These are phyloP conservation scores for Patella ulyssiponensis DNA, from an alignment of 2,888 invertebrate genomes.

Conservation along the genomic window DNA sequence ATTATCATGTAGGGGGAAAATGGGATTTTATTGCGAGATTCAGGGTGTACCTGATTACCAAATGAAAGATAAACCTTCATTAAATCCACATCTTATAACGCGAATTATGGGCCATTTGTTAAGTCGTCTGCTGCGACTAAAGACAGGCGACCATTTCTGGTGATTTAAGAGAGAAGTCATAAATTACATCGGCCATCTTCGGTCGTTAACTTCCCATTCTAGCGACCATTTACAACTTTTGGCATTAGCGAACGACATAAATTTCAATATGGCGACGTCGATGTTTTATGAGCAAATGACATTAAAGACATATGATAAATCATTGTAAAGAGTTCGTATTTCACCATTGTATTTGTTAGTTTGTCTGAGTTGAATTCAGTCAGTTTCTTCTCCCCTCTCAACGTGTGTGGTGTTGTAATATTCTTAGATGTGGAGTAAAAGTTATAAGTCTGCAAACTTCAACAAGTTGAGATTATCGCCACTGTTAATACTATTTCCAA, in stretches of 20 bases:
- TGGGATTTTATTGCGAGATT: background rate
- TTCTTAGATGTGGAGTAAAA: too few relatives aligned
- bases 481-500: too few relatives aligned
- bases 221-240: conserved; percentile 15
- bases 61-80: conserved; percentile 13
- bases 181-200: conserved; percentile 20
- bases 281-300: conserved; percentile 23
- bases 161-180: conserved; percentile 17
- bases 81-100: conserved; percentile 6
- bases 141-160: conserved; percentile 11
- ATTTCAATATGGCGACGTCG: conserved; percentile 18
- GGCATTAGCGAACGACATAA: conserved; percentile 20
- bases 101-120: conserved; percentile 12
- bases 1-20: background rate
- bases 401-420: too few relatives aligned
- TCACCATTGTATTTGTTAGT: conserved; percentile 20
- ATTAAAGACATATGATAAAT: conserved; percentile 24
- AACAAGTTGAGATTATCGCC: too few relatives aligned
- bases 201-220: conserved; percentile 14
- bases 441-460: too few relatives aligned
- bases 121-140: conserved; percentile 9
- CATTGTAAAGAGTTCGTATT: conserved; percentile 17
- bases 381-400: background rate
- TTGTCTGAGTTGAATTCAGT: conserved; percentile 10
- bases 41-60: conserved; percentile 3